Evolutionary conservation across 2,888 invertebrate genomes (phyloP).

Genomic region (Thelaira solivaga): DNA sequence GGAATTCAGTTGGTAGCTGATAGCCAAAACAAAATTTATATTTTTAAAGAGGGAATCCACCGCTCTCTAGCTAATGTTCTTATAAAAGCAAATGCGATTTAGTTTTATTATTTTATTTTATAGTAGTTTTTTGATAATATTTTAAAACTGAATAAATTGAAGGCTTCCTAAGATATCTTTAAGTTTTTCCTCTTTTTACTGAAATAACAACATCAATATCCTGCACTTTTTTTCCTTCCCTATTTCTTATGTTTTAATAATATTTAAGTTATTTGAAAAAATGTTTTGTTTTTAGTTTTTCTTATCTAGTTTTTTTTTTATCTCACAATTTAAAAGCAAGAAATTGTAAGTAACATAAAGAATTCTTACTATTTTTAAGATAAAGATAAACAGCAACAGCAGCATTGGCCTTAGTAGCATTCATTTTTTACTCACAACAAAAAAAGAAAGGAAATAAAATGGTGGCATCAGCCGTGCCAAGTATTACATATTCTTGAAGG

Average conservation of each 20-base stretch:
- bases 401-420: neutral
- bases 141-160: neutral
- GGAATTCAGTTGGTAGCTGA: too few species aligned
- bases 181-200: neutral
- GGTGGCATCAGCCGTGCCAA: neutral
- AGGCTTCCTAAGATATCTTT: neutral
- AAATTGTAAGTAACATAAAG: neutral
- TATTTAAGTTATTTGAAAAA: neutral
- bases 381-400: neutral
- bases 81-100: too few species aligned
- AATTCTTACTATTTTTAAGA: neutral
- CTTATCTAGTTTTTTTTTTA: neutral
- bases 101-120: too few species aligned
- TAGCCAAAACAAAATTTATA: too few species aligned
- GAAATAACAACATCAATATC: neutral
- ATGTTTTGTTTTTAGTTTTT: neutral
- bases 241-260: neutral
- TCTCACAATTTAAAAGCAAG: neutral
- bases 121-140: too few species aligned
- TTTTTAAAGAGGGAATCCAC: too few species aligned
- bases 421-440: neutral
- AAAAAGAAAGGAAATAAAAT: neutral
- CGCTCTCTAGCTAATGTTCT: too few species aligned
- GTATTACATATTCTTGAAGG: constrained; percentile 28
- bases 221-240: neutral